phyloP scores from a whole-genome alignment of 2,797 vertebrate species.

The Pipistrellus nathusii region DNA sequence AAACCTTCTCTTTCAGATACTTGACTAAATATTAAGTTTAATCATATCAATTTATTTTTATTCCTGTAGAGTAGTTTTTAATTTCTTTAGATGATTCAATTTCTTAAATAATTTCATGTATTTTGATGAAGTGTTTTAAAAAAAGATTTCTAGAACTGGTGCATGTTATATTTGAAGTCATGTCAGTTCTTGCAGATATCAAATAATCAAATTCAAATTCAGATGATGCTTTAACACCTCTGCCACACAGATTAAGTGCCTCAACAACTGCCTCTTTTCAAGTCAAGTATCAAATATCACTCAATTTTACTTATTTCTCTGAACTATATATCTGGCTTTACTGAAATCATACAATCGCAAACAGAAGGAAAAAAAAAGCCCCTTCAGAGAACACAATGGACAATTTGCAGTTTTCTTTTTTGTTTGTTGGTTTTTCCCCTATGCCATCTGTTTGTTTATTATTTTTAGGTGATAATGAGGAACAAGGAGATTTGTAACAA shows the following conservation, averaged over 20 bases:
- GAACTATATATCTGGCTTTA: not conserved
- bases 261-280: not conserved
- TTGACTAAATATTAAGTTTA: not conserved
- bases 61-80: not conserved
- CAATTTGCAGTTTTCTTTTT: not conserved
- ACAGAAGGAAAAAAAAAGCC: not conserved
- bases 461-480: not conserved
- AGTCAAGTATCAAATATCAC: not conserved
- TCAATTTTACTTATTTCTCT: not conserved
- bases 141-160: not conserved
- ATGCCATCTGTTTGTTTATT: conserved; percentile 44
- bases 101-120: not conserved
- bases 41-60: not conserved
- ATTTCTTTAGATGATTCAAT: not conserved
- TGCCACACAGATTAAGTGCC: not conserved
- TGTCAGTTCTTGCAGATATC: not conserved
- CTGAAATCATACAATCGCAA: not conserved
- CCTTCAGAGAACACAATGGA: not conserved
- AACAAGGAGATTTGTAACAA: not conserved
- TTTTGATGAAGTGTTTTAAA: not conserved
- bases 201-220: not conserved
- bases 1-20: not conserved
- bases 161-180: not conserved
- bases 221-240: not conserved
- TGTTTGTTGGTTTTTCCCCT: not conserved